phyloP scores from a whole-genome alignment of 2,113 vertebrate genomes.

The Malurus cyaneus region DNA sequence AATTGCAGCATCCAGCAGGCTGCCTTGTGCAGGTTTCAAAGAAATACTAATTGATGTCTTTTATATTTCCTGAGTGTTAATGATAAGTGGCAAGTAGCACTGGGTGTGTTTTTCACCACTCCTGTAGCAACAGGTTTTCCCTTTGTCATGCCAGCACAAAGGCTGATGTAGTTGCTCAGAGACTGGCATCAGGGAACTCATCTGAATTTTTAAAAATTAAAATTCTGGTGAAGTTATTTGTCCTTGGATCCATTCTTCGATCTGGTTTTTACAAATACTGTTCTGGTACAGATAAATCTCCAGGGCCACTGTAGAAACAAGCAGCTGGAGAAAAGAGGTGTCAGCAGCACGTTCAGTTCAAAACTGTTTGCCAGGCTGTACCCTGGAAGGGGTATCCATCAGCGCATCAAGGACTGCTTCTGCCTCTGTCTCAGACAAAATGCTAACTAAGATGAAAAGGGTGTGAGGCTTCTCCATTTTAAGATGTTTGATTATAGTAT shows the following conservation, averaged over 20 bases:
- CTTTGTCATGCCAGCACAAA: not conserved
- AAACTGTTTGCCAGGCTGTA: not conserved
- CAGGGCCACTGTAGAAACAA: not conserved
- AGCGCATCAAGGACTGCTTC: not conserved
- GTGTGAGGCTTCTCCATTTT: not conserved
- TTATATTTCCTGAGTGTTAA: not conserved
- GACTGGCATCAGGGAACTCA: not conserved
- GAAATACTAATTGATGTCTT: not conserved
- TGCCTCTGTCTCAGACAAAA: not conserved
- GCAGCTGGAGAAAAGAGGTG: not conserved
- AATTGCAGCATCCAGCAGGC: not conserved
- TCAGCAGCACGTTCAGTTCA: accelerated
- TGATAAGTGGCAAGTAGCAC: not conserved
- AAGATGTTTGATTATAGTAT: not conserved
- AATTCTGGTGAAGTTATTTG: not conserved
- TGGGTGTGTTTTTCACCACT: not conserved
- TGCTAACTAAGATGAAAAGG: not conserved
- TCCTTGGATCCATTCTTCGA: accelerated
- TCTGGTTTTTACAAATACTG: not conserved
- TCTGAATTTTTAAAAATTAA: not conserved
- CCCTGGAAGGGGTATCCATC: not conserved
- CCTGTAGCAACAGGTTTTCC: not conserved
- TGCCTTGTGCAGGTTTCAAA: not conserved
- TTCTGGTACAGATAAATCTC: not conserved
- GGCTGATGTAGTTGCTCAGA: not conserved